phyloP scores from a whole-genome alignment of 1,140 invertebrate genomes.

The Musca vetustissima region DNA sequence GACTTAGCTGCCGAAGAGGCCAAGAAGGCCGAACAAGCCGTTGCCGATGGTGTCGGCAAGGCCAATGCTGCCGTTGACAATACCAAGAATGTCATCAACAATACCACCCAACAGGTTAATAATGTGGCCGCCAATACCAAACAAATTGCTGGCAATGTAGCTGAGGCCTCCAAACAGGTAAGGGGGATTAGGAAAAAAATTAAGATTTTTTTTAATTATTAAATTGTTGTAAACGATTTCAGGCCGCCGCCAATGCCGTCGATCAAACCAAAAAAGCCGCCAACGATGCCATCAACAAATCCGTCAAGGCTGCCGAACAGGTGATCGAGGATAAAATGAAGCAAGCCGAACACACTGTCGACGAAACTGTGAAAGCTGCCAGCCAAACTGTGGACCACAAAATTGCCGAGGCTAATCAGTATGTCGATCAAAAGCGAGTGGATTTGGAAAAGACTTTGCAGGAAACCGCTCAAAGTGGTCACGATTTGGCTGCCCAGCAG shows the following conservation, averaged over 20 bases:
- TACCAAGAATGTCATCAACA: constrained; percentile 46
- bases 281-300: constrained; percentile 54
- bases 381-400: constrained; percentile 54
- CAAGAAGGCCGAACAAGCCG: constrained; percentile 48
- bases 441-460: constrained; percentile 50
- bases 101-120: constrained; percentile 45
- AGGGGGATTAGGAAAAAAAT: too few relatives aligned
- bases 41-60: constrained; percentile 44
- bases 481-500: constrained; percentile 46
- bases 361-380: constrained; percentile 49
- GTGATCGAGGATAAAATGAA: constrained; percentile 53
- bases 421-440: constrained; percentile 53
- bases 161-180: constrained; percentile 43
- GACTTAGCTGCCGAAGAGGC: constrained; percentile 48
- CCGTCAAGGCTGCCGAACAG: constrained; percentile 52
- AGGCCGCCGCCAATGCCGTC: constrained; percentile 50
- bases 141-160: constrained; percentile 48
- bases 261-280: constrained; percentile 55
- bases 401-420: constrained; percentile 55
- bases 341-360: constrained; percentile 49
- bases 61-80: constrained; percentile 47
- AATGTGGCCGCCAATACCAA: constrained; percentile 48
- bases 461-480: constrained; percentile 43
- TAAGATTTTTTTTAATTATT: neutral
- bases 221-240: constrained; percentile 5